Conservation (phyloP, 2,797 vertebrate species). For the Eurystomus glaucurus region DNA sequence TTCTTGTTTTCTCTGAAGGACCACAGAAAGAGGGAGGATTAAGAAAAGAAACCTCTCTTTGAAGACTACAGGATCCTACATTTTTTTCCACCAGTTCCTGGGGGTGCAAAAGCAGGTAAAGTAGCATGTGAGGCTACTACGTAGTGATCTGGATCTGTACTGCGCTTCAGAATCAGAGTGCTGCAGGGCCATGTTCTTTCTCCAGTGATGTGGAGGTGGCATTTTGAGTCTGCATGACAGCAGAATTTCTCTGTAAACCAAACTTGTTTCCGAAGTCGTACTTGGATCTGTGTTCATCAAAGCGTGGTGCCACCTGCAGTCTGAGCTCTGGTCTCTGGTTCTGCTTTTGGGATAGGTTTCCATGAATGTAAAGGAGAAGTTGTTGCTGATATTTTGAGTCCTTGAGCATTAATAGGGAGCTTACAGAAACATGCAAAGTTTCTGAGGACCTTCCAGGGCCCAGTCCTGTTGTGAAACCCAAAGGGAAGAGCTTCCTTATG, state of each 20-base stretch:
- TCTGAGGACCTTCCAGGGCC: background rate
- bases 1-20: background rate
- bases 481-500: background rate
- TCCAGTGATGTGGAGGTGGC: background rate
- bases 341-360: background rate
- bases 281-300: background rate
- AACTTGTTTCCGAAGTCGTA: background rate
- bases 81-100: background rate
- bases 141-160: fast-evolving
- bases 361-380: background rate
- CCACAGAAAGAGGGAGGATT: background rate
- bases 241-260: background rate
- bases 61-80: background rate
- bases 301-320: background rate
- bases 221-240: background rate
- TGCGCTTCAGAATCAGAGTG: background rate
- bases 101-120: background rate
- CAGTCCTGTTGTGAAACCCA: background rate
- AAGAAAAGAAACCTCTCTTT: background rate
- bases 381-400: background rate
- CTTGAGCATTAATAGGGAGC: background rate
- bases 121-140: fast-evolving
- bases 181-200: background rate
- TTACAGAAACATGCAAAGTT: background rate
- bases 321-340: background rate